A percentile compares a stretch with the other conserved stretches of the same genome.
Conservation (phyloP, 2,888 invertebrate species). For the Diarsia mendica region DNA sequence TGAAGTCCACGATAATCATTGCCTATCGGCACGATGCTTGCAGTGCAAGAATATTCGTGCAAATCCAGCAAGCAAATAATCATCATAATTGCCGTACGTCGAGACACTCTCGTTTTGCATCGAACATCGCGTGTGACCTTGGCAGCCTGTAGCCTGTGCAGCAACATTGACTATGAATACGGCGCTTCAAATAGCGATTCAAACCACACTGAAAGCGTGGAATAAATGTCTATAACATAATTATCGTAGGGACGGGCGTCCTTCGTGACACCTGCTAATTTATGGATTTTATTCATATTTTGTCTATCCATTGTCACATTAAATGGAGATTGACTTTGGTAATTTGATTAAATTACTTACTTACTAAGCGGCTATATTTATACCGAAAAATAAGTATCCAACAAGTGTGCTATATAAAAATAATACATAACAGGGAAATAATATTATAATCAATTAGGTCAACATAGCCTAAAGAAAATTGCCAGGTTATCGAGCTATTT, state of each 20-base stretch:
- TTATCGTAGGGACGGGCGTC: constrained; percentile 34
- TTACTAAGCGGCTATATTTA: not conserved
- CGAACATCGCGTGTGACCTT: not conserved
- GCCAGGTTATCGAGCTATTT: not conserved
- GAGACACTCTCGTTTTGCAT: not conserved
- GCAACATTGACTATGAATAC: not conserved
- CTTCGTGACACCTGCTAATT: constrained; percentile 46
- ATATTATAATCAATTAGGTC: no score
- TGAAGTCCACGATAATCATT: not conserved
- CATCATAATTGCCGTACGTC: not conserved
- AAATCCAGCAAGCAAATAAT: not conserved
- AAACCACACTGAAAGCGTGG: constrained; percentile 39
- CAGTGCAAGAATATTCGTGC: not conserved
- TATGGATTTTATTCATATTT: constrained; percentile 54
- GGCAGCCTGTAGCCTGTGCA: not conserved
- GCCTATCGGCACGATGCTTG: not conserved
- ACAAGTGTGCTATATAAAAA: not conserved
- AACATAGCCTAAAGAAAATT: not conserved
- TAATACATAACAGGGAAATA: not conserved
- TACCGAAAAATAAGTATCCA: not conserved
- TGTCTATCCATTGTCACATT: constrained; percentile 30
- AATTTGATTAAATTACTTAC: constrained; percentile 20
- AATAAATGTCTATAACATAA: constrained; percentile 50
- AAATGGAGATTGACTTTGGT: constrained; percentile 33
- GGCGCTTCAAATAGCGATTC: constrained; percentile 27